Percentiles rank a stretch among this genome's conserved stretches.
Evolutionary conservation across 2,888 invertebrate genomes (phyloP).

Genomic region (Sabatieria punctata): DNA sequence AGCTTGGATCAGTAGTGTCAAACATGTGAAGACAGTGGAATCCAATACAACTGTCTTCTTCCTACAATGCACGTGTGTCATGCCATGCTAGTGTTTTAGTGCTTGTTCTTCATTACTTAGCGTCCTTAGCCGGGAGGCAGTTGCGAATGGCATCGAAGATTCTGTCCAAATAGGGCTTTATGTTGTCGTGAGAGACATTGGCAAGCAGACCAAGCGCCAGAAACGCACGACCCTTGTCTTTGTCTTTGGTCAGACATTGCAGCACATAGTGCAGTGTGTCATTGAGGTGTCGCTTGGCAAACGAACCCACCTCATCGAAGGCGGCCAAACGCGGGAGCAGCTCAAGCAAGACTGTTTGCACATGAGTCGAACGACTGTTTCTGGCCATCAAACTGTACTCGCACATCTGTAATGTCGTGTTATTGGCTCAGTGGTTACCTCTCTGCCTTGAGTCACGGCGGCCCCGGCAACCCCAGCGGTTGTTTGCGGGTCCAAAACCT

Average conservation of each 20-base stretch:
- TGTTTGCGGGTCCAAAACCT: neutral
- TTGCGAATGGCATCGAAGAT: conserved; percentile 67
- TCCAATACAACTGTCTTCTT: conserved; percentile 52
- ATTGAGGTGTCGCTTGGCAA: neutral
- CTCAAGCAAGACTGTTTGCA: conserved; percentile 67
- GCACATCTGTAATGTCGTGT: conserved; percentile 31
- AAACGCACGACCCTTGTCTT: conserved; percentile 54
- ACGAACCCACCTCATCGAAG: conserved; percentile 50
- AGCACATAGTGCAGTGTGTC: conserved; percentile 57
- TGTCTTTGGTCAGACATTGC: conserved; percentile 56
- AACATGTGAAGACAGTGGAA: conserved; percentile 76
- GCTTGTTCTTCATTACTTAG: too few species aligned
- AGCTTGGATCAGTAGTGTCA: conserved; percentile 72
- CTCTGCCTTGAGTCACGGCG: too few species aligned
- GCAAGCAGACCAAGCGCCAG: conserved; percentile 75
- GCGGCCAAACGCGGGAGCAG: conserved; percentile 79
- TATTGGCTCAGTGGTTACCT: neutral
- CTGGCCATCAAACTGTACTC: conserved; percentile 59
- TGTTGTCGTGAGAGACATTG: conserved; percentile 64
- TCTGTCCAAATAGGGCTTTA: conserved; percentile 56
- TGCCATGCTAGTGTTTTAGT: too few species aligned
- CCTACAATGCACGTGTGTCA: too few species aligned
- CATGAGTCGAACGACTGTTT: conserved; percentile 52
- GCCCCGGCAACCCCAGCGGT: too few species aligned
- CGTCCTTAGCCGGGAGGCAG: conserved; percentile 52